These are phyloP conservation scores for Atta texana DNA, from an alignment of 1,140 invertebrate genomes.

Conservation along the genomic window DNA sequence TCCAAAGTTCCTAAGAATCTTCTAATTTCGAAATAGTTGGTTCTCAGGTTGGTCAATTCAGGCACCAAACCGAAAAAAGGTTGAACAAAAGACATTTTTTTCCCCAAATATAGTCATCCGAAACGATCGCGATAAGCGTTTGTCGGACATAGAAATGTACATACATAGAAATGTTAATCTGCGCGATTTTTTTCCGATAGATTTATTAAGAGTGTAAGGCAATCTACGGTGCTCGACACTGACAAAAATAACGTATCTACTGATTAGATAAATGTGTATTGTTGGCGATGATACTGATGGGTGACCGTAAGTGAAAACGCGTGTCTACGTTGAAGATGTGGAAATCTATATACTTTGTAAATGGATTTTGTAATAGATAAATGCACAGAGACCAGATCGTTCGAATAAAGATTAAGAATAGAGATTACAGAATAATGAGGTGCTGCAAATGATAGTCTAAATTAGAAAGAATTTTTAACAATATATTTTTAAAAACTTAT, in stretches of 20 bases:
- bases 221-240: conserved; percentile 21
- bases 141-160: not conserved
- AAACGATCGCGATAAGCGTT: not conserved
- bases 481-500: not conserved
- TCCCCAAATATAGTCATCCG: not conserved
- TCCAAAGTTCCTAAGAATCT: not conserved
- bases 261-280: conserved; percentile 64
- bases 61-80: not conserved
- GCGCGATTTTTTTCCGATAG: not conserved
- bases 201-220: not conserved
- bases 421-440: not conserved
- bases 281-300: conserved; percentile 46
- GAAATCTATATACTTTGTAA: conserved; percentile 6
- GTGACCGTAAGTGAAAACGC: conserved; percentile 46
- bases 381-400: too few relatives aligned
- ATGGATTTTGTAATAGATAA: conserved; percentile 23
- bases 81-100: not conserved
- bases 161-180: conserved; percentile 3
- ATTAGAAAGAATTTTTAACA: not conserved
- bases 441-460: not conserved
- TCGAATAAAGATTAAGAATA: not conserved
- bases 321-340: not conserved
- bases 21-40: not conserved
- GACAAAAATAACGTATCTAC: conserved; percentile 51
- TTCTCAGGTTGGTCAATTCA: too few relatives aligned